Evolutionary conservation across 2,888 invertebrate species (phyloP).

Genomic region (Acheta domesticus): DNA sequence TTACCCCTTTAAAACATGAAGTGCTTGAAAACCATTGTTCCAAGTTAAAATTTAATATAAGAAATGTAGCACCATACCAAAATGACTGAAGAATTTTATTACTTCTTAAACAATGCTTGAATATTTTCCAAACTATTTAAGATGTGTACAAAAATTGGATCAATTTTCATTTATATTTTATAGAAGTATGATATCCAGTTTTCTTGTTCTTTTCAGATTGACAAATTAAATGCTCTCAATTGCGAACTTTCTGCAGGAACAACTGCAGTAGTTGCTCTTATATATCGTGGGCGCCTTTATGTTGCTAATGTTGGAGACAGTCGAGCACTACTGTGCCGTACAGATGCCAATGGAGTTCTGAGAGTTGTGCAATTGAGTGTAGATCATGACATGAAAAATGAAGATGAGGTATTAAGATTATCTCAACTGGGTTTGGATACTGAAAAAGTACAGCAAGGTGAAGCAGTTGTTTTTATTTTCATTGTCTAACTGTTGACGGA

Average conservation of each 20-base stretch:
- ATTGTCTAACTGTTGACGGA: neutral
- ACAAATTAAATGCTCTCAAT: constrained; percentile 70
- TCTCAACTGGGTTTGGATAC: constrained; percentile 71
- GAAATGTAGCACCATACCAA: too few relatives aligned
- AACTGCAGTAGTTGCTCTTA: constrained; percentile 76
- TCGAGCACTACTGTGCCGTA: constrained; percentile 74
- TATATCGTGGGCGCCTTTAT: constrained; percentile 72
- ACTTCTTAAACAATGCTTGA: too few relatives aligned
- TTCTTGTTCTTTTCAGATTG: constrained; percentile 46
- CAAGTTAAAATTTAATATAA: too few relatives aligned
- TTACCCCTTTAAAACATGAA: too few relatives aligned
- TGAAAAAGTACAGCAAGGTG: constrained; percentile 64
- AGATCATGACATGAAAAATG: constrained; percentile 81
- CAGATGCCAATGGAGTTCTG: constrained; percentile 71
- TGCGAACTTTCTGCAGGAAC: constrained; percentile 77
- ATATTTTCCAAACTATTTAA: too few relatives aligned
- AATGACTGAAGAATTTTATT: too few relatives aligned
- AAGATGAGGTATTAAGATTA: constrained; percentile 76
- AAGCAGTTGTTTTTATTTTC: constrained; percentile 35
- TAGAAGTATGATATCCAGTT: too few relatives aligned
- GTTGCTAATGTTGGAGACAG: constrained; percentile 86
- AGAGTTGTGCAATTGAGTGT: constrained; percentile 76
- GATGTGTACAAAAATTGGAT: too few relatives aligned
- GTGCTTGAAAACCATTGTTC: too few relatives aligned
- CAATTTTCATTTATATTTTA: too few relatives aligned